Conservation (phyloP, 2,888 invertebrate species). For the Octonoba sinensis region DNA sequence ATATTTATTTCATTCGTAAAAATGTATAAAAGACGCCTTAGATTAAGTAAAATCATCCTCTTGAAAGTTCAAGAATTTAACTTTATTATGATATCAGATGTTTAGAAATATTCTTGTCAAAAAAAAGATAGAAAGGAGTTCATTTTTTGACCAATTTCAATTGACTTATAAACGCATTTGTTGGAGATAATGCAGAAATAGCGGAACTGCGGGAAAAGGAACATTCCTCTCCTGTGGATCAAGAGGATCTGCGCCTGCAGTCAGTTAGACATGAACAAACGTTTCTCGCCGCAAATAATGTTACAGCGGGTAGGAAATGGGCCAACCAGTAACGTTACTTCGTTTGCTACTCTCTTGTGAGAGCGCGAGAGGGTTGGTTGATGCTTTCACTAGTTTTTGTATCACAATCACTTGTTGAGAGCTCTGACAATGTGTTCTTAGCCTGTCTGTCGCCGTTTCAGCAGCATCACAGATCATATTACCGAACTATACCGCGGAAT, state of each 20-base stretch:
- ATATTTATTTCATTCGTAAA: no score
- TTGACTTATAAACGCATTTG: no score
- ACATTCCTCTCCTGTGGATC: neutral
- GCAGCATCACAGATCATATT: neutral
- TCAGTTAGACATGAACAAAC: neutral
- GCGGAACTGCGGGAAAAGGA: no score
- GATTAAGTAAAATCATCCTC: no score
- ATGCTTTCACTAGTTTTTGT: neutral
- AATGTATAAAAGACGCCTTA: no score
- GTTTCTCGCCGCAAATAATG: slow-evolving; percentile 7
- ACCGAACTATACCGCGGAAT: neutral
- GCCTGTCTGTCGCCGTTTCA: neutral
- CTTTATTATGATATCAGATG: no score
- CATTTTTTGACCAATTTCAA: no score
- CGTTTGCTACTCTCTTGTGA: slow-evolving; percentile 7
- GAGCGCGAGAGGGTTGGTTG: slow-evolving; percentile 12
- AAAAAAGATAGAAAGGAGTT: no score
- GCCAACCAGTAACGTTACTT: neutral
- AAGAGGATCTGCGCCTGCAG: neutral
- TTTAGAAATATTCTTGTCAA: no score
- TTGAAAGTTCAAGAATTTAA: no score
- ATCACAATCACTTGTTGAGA: slow-evolving; percentile 10
- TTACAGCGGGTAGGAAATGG: slow-evolving; percentile 5
- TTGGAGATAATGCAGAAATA: no score
- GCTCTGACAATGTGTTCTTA: slow-evolving; percentile 1